These are phyloP conservation scores for Epinotia ramella DNA, from an alignment of 2,888 invertebrate genomes.

Conservation along the genomic window DNA sequence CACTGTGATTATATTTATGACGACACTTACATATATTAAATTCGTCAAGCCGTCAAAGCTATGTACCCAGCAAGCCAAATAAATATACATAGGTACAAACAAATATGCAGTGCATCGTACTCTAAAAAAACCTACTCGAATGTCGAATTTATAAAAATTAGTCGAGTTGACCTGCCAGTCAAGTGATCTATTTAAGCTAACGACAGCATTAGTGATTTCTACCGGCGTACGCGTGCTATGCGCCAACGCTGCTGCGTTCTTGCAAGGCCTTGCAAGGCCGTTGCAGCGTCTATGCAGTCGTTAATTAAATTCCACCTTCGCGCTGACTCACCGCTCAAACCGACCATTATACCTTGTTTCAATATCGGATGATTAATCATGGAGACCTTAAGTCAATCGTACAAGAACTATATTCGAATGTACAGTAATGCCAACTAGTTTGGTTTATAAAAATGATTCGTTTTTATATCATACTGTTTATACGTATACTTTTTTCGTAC, in stretches of 20 bases:
- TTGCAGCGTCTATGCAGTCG: slow-evolving; percentile 76
- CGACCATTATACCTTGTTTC: slow-evolving; percentile 22
- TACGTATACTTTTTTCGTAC: not conserved
- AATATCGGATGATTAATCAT: slow-evolving; percentile 27
- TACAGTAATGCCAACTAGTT: not conserved
- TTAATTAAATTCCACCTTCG: slow-evolving; percentile 81
- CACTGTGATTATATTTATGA: too few relatives aligned
- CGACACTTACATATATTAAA: too few relatives aligned
- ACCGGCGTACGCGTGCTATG: slow-evolving; percentile 62
- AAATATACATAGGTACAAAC: too few relatives aligned
- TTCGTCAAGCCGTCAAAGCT: too few relatives aligned
- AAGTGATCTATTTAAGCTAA: not conserved
- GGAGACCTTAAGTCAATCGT: slow-evolving; percentile 6
- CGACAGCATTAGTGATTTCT: slow-evolving; percentile 32
- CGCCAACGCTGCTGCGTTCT: slow-evolving; percentile 73
- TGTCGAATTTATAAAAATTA: slow-evolving; percentile 10
- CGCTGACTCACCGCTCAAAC: slow-evolving; percentile 67
- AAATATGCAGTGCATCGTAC: not conserved
- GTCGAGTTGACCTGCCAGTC: slow-evolving; percentile 18
- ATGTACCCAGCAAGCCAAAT: too few relatives aligned
- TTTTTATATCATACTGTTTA: not conserved
- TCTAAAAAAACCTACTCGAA: not conserved
- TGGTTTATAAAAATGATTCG: not conserved
- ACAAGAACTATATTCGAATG: not conserved
- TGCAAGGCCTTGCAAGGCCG: slow-evolving; percentile 85